These are phyloP conservation scores for Elachura formosa DNA, from an alignment of 2,113 vertebrate species.

Conservation along the genomic window DNA sequence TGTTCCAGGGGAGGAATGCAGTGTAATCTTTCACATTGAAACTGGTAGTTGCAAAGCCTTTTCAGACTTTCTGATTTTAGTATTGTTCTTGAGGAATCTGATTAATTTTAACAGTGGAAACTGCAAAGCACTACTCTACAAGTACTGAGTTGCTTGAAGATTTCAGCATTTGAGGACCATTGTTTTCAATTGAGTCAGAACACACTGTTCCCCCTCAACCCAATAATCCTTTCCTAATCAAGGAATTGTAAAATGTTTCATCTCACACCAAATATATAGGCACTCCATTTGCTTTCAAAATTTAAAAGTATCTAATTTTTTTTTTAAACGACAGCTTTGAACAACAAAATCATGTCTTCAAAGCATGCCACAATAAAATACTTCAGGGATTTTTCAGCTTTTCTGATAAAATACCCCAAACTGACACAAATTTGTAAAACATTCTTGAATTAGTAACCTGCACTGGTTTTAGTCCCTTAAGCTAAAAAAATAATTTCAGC, in stretches of 20 bases:
- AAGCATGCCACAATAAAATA: neutral
- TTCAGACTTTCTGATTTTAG: neutral
- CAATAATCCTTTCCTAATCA: neutral
- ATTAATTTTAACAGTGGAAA: neutral
- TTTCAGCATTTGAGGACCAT: neutral
- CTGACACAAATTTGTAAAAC: neutral
- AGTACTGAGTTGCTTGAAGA: neutral
- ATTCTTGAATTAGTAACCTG: neutral
- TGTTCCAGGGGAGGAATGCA: neutral
- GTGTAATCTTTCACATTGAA: neutral
- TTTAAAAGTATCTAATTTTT: neutral
- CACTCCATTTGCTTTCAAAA: neutral
- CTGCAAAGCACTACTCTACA: neutral
- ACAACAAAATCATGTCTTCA: neutral
- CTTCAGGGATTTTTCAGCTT: neutral
- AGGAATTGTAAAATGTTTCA: neutral
- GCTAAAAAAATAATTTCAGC: neutral
- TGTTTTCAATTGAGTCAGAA: neutral
- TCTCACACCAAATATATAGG: neutral
- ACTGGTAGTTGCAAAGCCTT: neutral
- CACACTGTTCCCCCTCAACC: rapidly evolving
- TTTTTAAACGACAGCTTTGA: neutral
- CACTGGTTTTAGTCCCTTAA: neutral
- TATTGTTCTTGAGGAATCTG: neutral
- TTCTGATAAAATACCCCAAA: neutral